Evolutionary conservation across 2,113 vertebrate genomes (phyloP).

Genomic region (Rhombomys opimus): DNA sequence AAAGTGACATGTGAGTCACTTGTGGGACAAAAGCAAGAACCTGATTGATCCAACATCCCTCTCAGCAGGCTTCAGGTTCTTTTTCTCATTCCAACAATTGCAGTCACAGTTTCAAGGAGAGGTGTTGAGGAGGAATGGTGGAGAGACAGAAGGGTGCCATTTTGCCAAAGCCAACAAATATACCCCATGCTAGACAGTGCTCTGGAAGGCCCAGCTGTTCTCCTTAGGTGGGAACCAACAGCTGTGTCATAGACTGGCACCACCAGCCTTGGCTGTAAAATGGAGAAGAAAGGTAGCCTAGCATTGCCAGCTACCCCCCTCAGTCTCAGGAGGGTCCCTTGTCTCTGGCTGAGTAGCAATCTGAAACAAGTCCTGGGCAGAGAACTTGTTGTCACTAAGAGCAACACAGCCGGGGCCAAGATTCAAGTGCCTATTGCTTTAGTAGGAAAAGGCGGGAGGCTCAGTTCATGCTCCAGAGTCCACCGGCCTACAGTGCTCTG

Average conservation of each 20-base stretch:
- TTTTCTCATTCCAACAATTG: neutral
- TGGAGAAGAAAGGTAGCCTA: neutral
- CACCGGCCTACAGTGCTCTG: neutral
- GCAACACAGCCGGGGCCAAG: neutral
- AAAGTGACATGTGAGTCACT: neutral
- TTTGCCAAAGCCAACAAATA: neutral
- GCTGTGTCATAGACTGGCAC: neutral
- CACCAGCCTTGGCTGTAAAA: neutral
- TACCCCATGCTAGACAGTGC: neutral
- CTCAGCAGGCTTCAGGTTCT: neutral
- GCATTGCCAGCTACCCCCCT: neutral
- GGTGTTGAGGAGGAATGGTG: neutral
- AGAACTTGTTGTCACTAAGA: neutral
- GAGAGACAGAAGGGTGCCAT: neutral
- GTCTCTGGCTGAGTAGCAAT: neutral
- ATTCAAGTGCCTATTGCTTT: neutral
- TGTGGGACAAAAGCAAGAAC: neutral
- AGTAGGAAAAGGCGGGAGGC: neutral
- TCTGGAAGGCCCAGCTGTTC: slow-evolving; percentile 29
- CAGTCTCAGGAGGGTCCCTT: neutral
- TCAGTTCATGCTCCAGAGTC: neutral
- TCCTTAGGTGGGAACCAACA: neutral
- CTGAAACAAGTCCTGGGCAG: neutral
- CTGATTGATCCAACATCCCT: neutral
- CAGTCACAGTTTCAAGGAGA: neutral